These are phyloP conservation scores for Eilema caniola DNA, from an alignment of 2,888 invertebrate genomes.

Conservation along the genomic window DNA sequence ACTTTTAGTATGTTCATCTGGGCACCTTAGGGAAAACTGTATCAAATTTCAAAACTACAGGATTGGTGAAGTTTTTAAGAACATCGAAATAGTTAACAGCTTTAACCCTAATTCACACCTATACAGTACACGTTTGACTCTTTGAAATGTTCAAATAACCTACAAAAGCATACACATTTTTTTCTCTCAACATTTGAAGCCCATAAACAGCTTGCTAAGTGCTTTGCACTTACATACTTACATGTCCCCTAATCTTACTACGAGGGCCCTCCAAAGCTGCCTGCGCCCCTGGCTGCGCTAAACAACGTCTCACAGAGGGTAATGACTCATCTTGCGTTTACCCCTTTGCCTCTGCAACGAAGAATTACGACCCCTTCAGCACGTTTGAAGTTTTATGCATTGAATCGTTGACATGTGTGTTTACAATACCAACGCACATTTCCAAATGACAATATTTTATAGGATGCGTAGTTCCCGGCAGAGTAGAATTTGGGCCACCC, in stretches of 20 bases:
- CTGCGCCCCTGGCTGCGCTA: conserved; percentile 31
- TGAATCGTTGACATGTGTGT: not conserved
- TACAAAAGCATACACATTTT: not conserved
- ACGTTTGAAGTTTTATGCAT: conserved; percentile 14
- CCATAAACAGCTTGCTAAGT: conserved; percentile 6
- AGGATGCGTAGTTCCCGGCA: too few relatives aligned
- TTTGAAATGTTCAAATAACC: not conserved
- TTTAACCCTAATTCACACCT: too few relatives aligned
- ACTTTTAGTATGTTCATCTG: too few relatives aligned
- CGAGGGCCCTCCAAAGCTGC: conserved; percentile 35
- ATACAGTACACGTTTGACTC: too few relatives aligned
- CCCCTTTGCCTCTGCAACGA: conserved; percentile 31
- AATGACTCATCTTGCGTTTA: conserved; percentile 47
- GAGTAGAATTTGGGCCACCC: too few relatives aligned
- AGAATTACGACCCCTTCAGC: conserved; percentile 12
- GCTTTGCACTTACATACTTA: conserved; percentile 31
- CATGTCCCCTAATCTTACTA: conserved; percentile 46
- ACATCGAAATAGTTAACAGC: too few relatives aligned
- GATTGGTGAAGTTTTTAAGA: too few relatives aligned
- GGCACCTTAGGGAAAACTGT: too few relatives aligned
- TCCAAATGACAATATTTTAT: not conserved
- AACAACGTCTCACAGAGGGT: conserved; percentile 35
- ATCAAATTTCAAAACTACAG: too few relatives aligned
- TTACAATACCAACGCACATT: not conserved
- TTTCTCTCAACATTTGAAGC: not conserved